Percentiles rank a stretch among this genome's conserved stretches.
phyloP scores from a whole-genome alignment of 2,888 invertebrate genomes.

The Tineola bisselliella region DNA sequence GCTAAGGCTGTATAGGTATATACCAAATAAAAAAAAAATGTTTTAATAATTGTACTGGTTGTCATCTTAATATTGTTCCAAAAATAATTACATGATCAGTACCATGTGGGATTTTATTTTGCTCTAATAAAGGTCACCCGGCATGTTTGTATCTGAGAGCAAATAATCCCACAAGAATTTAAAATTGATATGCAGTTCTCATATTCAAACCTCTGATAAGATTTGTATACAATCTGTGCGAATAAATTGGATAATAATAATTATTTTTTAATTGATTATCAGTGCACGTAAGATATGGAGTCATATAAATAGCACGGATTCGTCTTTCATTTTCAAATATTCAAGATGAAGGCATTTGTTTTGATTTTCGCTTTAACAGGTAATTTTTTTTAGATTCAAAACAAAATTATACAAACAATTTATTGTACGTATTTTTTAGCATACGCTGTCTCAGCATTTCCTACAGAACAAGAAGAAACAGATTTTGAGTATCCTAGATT shows the following conservation, averaged over 20 bases:
- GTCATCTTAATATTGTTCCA: too few relatives aligned
- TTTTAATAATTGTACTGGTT: too few relatives aligned
- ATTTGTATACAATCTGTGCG: neutral
- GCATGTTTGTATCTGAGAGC: too few relatives aligned
- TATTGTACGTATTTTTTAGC: neutral
- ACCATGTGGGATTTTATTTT: too few relatives aligned
- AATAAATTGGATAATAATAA: neutral
- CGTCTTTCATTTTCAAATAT: neutral
- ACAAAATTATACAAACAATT: neutral
- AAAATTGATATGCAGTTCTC: too few relatives aligned
- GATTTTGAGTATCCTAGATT: slow-evolving; percentile 7
- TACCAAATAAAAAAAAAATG: too few relatives aligned
- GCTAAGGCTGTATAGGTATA: too few relatives aligned
- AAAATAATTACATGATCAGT: too few relatives aligned
- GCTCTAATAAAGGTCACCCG: too few relatives aligned
- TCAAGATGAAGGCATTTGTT: neutral
- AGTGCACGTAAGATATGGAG: neutral
- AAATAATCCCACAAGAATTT: too few relatives aligned
- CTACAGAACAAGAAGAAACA: neutral
- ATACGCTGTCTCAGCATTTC: slow-evolving; percentile 8
- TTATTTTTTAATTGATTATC: neutral
- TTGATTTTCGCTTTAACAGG: neutral
- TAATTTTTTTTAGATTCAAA: neutral
- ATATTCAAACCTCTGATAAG: neutral
- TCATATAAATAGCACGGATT: neutral